These are phyloP conservation scores for Montipora efflorescens DNA, from an alignment of 64 coral and sea anemone genomes.

Conservation along the genomic window DNA sequence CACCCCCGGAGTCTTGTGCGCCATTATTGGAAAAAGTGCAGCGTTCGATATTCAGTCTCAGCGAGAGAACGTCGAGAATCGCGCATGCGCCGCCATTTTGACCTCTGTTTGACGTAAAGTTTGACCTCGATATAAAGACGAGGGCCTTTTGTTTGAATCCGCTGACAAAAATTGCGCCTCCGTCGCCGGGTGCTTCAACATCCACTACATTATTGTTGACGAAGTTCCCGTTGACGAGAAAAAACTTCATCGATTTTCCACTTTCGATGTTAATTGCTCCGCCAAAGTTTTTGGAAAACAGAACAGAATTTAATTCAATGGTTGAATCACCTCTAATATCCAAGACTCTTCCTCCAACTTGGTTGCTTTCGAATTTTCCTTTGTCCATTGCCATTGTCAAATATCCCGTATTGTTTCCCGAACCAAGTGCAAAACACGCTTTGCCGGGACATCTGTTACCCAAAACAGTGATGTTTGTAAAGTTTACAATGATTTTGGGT, in stretches of 20 bases:
- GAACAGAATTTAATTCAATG: not conserved
- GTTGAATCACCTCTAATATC: not conserved
- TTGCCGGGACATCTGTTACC: not conserved
- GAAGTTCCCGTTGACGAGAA: not conserved
- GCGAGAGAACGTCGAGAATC: not conserved
- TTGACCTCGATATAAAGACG: conserved; percentile 15
- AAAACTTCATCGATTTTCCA: not conserved
- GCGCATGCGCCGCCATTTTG: conserved; percentile 12
- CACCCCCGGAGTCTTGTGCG: not conserved
- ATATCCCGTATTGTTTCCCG: not conserved
- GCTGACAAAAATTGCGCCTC: conserved; percentile 16
- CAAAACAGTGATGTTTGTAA: not conserved
- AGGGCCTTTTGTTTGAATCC: not conserved
- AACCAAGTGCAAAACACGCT: conserved; percentile 4
- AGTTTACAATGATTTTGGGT: not conserved
- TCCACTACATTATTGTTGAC: not conserved
- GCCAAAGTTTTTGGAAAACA: not conserved
- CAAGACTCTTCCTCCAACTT: not conserved
- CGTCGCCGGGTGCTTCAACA: not conserved
- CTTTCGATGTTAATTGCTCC: not conserved
- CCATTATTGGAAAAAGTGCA: not conserved
- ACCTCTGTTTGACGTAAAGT: not conserved
- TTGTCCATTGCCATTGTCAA: not conserved
- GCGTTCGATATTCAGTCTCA: conserved; percentile 8
- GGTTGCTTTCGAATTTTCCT: not conserved